A percentile compares a stretch with the other conserved stretches of the same genome.
Evolutionary conservation across 1,140 invertebrate genomes (phyloP).

Genomic region (Phocides pigmalion): DNA sequence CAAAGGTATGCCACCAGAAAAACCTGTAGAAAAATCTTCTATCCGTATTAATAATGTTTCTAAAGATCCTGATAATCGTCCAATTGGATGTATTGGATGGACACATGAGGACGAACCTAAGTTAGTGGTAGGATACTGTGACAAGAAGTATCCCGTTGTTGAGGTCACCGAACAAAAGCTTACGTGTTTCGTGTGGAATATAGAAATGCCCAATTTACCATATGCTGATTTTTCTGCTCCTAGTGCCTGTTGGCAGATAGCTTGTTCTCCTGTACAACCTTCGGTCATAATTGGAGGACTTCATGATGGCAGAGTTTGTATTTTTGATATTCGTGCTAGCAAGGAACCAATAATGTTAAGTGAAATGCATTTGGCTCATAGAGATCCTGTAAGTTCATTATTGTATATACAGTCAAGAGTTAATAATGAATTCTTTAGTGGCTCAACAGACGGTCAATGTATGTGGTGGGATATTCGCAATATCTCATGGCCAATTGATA

Average conservation of each 20-base stretch:
- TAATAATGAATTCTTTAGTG: conserved; percentile 93
- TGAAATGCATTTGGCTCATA: conserved; percentile 86
- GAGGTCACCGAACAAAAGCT: conserved; percentile 84
- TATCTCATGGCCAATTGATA: conserved; percentile 88
- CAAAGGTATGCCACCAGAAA: conserved; percentile 84
- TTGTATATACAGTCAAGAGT: conserved; percentile 91
- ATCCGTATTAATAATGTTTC: conserved; percentile 90
- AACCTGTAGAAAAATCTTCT: conserved; percentile 86
- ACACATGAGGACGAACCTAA: conserved; percentile 89
- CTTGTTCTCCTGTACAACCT: conserved; percentile 93
- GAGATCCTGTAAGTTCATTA: conserved; percentile 87
- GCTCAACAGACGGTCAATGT: conserved; percentile 92
- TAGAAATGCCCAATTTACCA: conserved; percentile 91
- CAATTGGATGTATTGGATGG: conserved; percentile 91
- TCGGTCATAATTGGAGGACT: conserved; percentile 91
- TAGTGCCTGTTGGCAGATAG: conserved; percentile 88
- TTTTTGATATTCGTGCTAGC: conserved; percentile 89
- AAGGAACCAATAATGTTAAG: conserved; percentile 81
- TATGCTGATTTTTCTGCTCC: conserved; percentile 86
- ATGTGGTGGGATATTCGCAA: conserved; percentile 93
- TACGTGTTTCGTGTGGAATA: conserved; percentile 89
- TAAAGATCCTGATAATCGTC: conserved; percentile 86
- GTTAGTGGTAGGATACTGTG: conserved; percentile 91
- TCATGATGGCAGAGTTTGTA: conserved; percentile 90
- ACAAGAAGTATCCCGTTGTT: conserved; percentile 86